phyloP scores from a whole-genome alignment of 2,888 invertebrate species.

The Steinernema scapterisci region DNA sequence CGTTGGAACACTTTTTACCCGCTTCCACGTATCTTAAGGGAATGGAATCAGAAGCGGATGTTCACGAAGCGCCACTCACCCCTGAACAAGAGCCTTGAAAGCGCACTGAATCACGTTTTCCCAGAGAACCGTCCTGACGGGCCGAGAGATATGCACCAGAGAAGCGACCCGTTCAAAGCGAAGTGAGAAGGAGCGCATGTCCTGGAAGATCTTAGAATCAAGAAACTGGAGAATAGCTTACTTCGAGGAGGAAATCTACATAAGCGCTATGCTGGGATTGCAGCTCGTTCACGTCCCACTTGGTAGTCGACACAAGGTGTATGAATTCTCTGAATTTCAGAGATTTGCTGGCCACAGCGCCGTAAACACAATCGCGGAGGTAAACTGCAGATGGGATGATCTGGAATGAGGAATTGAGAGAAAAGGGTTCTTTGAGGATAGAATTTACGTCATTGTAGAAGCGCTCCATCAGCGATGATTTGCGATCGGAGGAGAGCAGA shows the following conservation, averaged over 20 bases:
- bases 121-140: conserved; percentile 39
- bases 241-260: conserved; percentile 70
- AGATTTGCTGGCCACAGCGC: conserved; percentile 51
- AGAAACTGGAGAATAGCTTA: conserved; percentile 42
- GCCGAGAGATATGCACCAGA: conserved; percentile 40
- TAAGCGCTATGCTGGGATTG: conserved; percentile 91
- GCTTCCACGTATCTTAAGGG: conserved; percentile 78
- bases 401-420: neutral
- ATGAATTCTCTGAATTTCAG: conserved; percentile 71
- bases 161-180: conserved; percentile 41
- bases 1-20: conserved; percentile 86
- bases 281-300: conserved; percentile 84
- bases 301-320: conserved; percentile 82
- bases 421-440: neutral
- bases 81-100: conserved; percentile 88
- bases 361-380: conserved; percentile 44
- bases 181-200: conserved; percentile 49
- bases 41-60: no score
- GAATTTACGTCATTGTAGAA: conserved; percentile 57
- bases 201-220: conserved; percentile 41
- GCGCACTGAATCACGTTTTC: conserved; percentile 77
- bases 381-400: conserved; percentile 33
- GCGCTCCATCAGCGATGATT: conserved; percentile 40
- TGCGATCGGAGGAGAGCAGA: conserved; percentile 72
- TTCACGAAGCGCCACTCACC: conserved; percentile 71